Base-by-base conservation (phyloP, 2,797 vertebrate species). In the Melanotaenia parkinsoni region DNA sequence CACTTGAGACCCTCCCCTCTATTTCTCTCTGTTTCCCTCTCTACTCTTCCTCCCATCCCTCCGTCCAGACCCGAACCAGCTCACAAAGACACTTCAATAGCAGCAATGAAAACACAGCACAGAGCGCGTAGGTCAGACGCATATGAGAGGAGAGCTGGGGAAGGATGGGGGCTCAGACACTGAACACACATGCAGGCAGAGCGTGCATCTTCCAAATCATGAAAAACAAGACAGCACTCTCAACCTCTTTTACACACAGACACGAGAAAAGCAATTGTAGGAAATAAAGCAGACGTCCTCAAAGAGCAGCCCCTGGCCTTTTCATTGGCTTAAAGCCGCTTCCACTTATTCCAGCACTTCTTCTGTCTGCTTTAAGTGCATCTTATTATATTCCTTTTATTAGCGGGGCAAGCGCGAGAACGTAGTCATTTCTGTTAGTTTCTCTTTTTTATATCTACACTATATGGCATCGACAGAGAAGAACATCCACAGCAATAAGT, bases 1-100 rank as follows among this genome's bases (percentile, higher is more conserved):
- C 97, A 96, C 98, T 98, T 96, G 95, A 98, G 95, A 91, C 79
- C 85, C 86, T 82, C 83, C 82, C 79, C 84, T 83, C 67, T 70
- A 79, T 87, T 75, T 88, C 88, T 66, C 76, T 81, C 67, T 20
- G 26, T 76, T 59, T 64, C 70, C 62, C 79, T 83, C 83, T 81
- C 77, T 69, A 51, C 74, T 74, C 80, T 67, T 86, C 86, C 47
- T 77, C 68, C 81, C 77, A 76, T 89, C 85, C 77, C 81, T 90
- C 77, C 73, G 82, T 81, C 88, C 67, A 58, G 62, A 79, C 77
- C 67, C 43, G 0, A 66, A 63, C 73, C 28, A 62, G 50, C 89
- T 88, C 87, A 94, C 93, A 94, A 94, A 95, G 92, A 91, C 89
- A 92, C 93, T 94, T 93, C 93, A 94, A 88, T 93, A 83, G 80